phyloP scores from a whole-genome alignment of 2,888 invertebrate species.

The Chrysotoxum bicinctum region DNA sequence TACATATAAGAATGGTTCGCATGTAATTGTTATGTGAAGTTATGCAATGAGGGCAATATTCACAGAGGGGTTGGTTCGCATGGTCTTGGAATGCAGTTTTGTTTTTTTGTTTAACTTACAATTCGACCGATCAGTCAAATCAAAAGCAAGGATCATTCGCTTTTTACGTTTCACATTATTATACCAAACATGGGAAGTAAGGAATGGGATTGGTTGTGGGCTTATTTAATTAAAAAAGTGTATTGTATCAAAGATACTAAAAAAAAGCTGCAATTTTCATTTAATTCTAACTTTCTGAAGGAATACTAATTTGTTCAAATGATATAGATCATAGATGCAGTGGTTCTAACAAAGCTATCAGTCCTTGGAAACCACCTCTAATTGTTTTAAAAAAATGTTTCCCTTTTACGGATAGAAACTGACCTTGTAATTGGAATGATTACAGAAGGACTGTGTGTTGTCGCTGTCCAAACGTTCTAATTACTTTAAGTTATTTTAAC shows the following conservation, averaged over 20 bases:
- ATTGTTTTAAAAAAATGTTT: no score
- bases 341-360: no score
- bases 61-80: slow-evolving; percentile 16
- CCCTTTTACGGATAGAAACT: no score
- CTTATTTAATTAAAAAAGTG: not conserved
- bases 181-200: not conserved
- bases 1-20: slow-evolving; percentile 32
- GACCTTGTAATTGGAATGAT: no score
- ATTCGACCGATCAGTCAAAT: slow-evolving; percentile 24
- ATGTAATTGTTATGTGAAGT: slow-evolving; percentile 71
- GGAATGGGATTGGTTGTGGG: slow-evolving; percentile 11
- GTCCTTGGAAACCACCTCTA: no score
- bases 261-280: not conserved
- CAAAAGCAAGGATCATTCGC: slow-evolving; percentile 11
- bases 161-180: not conserved
- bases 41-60: slow-evolving; percentile 56
- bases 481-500: no score
- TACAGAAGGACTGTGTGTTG: no score
- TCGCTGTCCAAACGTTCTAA: no score
- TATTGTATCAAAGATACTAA: not conserved
- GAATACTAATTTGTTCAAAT: no score
- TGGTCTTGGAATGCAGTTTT: slow-evolving; percentile 36
- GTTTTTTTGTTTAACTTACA: not conserved
- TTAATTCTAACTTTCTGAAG: not conserved
- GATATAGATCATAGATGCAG: no score